phyloP scores from a whole-genome alignment of 2,113 vertebrate species.

The Chelonoidis abingdonii region DNA sequence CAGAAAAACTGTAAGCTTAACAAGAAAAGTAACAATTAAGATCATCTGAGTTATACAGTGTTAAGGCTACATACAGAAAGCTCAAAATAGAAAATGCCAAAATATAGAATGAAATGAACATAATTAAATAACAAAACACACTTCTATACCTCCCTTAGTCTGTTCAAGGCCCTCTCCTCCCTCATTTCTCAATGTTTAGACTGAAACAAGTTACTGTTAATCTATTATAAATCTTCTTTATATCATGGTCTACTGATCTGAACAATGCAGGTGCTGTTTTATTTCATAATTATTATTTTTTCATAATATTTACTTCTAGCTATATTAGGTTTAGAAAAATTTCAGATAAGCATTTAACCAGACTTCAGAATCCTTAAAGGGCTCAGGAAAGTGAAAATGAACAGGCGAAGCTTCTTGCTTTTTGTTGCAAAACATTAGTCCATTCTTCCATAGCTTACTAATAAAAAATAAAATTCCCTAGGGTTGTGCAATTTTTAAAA shows the following conservation, averaged over 20 bases:
- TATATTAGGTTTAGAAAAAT: neutral
- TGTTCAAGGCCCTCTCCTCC: neutral
- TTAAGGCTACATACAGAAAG: neutral
- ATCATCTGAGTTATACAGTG: neutral
- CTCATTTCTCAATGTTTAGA: neutral
- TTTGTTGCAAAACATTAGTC: neutral
- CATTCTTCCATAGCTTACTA: neutral
- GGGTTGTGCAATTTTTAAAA: neutral
- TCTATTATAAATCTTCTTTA: neutral
- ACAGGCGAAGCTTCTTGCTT: neutral
- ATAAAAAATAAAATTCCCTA: rapidly evolving
- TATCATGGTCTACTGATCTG: neutral
- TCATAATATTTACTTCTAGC: neutral
- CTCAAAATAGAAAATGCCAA: neutral
- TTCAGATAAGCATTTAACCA: neutral
- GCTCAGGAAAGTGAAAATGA: neutral
- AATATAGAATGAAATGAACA: neutral
- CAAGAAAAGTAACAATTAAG: neutral
- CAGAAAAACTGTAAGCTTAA: neutral
- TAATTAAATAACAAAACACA: neutral
- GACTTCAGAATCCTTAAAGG: neutral
- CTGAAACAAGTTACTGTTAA: neutral
- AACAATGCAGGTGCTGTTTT: neutral
- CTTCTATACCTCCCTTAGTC: neutral
- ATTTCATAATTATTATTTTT: neutral